Evolutionary conservation across 2,888 invertebrate species (phyloP), one percentile per base, ranked within the genome.

Genomic region (Idaea dimidiata): DNA sequence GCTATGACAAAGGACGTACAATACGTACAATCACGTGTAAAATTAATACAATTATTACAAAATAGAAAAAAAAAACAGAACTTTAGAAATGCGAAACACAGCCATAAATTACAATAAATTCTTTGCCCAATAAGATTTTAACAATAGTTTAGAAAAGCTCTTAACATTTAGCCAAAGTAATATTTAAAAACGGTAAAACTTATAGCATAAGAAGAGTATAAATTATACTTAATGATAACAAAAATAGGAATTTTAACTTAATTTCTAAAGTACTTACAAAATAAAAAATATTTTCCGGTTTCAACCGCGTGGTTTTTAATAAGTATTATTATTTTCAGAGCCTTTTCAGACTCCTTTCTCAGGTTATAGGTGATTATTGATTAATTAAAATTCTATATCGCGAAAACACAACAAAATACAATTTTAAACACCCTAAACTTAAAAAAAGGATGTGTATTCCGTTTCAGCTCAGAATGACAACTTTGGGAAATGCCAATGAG

Each of bases 61-160:
- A 24, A 24, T n/a, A 24, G 24, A 43, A 43, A 6, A 7, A 10
- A 43, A 33, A 33, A 43, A 8, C 14, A 43, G 43, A 14, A 43
- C 10, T 18, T 18, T 14, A 61, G 62, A 75, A 76, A 75, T 74
- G 75, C 74, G 31, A 59, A 71, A 69, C 76, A 76, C 76, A 76
- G 75, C 76, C 76, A 71, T 65, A 63, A 62, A 66, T 43, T 43
- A 43, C 43, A 43, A 43, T 43, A 43, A 43, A 43, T 43, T 43
- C 43, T 10, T 43, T 43, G 14, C 8, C 43, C 43, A 43, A 43
- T 43, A 10, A 43, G 10, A 43, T 14, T 43, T 10, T 24, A 24
- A 24, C 24, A 24, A 24, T 24, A 43, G 14, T 14, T 43, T 14
- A 14, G 10, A 43, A 43, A 43, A 43, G 43, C 8, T 43, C 43